Evolutionary conservation across 2,888 invertebrate species (phyloP).

Genomic region (Tiliacea citrago): DNA sequence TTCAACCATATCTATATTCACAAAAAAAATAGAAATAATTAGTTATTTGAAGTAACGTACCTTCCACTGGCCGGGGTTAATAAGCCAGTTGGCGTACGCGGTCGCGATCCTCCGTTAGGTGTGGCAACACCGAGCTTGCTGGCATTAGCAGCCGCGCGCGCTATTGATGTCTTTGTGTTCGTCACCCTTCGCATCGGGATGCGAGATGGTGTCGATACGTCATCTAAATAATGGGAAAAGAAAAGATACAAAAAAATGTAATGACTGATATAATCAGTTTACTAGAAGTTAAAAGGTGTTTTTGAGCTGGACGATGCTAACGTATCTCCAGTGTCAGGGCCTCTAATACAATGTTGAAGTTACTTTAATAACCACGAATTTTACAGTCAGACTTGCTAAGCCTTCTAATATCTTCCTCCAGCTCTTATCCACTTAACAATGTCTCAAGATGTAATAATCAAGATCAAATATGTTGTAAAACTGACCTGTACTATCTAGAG

Average conservation of each 20-base stretch:
- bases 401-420: not conserved
- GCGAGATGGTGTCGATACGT: constrained; percentile 94
- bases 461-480: not conserved
- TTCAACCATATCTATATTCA: constrained; percentile 42
- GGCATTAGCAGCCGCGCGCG: constrained; percentile 91
- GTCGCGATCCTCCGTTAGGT: constrained; percentile 92
- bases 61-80: constrained; percentile 94
- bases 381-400: not conserved
- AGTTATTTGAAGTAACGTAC: constrained; percentile 82
- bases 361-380: not conserved
- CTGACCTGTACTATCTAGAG: constrained; percentile 95
- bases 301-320: not conserved
- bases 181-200: constrained; percentile 94
- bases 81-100: constrained; percentile 94
- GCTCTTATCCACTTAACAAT: not conserved
- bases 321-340: not conserved
- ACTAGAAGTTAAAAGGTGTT: no score
- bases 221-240: constrained; percentile 87
- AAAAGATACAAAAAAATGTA: not conserved
- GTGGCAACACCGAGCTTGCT: constrained; percentile 90
- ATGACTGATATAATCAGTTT: not conserved
- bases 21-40: not conserved
- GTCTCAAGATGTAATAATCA: not conserved
- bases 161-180: constrained; percentile 89
- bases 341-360: not conserved